Evolutionary conservation across 2,113 vertebrate genomes (phyloP).

Genomic region (Syrmaticus mikado): DNA sequence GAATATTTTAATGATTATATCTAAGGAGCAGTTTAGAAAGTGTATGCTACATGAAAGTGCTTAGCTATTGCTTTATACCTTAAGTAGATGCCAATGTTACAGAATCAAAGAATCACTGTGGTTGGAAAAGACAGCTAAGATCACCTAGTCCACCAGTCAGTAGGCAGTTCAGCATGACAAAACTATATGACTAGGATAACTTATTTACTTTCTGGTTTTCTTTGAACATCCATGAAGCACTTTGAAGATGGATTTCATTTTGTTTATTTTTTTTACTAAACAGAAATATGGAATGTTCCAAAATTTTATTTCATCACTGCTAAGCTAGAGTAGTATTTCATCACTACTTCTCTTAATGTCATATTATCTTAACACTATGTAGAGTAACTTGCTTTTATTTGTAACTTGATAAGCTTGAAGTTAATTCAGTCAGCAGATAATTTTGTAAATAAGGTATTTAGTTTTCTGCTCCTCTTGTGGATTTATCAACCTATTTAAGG

Average conservation of each 20-base stretch:
- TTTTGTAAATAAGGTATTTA: not conserved
- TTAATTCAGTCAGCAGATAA: not conserved
- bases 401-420: not conserved
- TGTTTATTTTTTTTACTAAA: not conserved
- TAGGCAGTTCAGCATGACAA: not conserved
- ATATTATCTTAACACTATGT: rapidly evolving
- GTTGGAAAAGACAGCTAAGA: no score
- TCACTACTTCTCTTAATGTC: not conserved
- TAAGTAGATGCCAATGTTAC: not conserved
- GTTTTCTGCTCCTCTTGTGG: not conserved
- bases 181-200: not conserved
- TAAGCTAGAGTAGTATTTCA: not conserved
- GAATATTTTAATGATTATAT: not conserved
- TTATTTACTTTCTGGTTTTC: not conserved
- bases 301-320: not conserved
- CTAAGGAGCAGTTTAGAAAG: not conserved
- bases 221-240: not conserved
- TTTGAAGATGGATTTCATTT: rapidly evolving
- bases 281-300: not conserved
- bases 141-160: not conserved
- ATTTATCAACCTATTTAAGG: conserved; percentile 4
- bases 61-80: not conserved
- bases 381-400: not conserved
- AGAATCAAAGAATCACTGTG: no score
- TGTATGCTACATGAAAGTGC: not conserved